phyloP scores from a whole-genome alignment of 2,797 vertebrate genomes.

The Ibycter americanus region DNA sequence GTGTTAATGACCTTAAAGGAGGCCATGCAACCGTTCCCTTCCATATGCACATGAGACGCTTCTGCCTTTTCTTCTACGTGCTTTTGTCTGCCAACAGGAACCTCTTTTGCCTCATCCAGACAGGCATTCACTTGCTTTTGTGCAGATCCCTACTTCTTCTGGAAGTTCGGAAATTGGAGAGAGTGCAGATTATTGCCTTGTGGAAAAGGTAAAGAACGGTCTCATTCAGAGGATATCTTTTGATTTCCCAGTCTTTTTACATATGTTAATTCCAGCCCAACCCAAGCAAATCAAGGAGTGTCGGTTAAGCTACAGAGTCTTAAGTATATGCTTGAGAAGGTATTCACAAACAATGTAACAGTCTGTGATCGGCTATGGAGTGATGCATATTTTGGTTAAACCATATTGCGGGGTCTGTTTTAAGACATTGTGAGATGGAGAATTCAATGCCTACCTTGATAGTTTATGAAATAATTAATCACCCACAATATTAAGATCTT shows the following conservation, averaged over 20 bases:
- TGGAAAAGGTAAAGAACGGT: not conserved
- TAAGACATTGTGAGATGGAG: not conserved
- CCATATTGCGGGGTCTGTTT: fast-evolving
- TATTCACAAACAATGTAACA: not conserved
- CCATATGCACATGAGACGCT: not conserved
- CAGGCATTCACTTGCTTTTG: slow-evolving; percentile 27
- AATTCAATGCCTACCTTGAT: not conserved
- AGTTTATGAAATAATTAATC: not conserved
- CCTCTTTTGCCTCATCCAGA: not conserved
- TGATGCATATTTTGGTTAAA: not conserved
- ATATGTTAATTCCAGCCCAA: not conserved
- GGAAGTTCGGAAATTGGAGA: slow-evolving; percentile 14
- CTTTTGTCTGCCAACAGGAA: not conserved
- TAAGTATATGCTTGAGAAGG: not conserved
- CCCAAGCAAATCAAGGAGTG: not conserved
- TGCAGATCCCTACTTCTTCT: not conserved
- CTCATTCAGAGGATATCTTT: not conserved
- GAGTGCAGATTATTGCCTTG: slow-evolving; percentile 3
- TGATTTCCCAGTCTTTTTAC: not conserved
- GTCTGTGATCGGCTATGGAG: not conserved
- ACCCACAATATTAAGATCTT: not conserved
- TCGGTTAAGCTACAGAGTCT: not conserved
- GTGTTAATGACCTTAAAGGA: not conserved
- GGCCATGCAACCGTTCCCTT: not conserved
- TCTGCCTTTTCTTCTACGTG: not conserved